Conservation (phyloP, 2,113 vertebrate species). For the Oceanodroma tethys region DNA sequence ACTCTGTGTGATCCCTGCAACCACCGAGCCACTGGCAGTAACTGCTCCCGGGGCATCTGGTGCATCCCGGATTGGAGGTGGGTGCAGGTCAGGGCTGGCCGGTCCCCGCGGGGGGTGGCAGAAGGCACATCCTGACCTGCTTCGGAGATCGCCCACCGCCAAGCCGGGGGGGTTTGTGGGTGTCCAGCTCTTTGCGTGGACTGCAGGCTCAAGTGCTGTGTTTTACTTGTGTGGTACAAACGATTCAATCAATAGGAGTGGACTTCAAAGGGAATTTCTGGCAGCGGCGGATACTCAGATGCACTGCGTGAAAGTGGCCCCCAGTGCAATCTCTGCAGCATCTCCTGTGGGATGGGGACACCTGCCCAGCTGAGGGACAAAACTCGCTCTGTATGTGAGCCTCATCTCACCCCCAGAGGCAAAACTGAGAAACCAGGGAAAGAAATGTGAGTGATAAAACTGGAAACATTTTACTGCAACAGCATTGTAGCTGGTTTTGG, state of each 20-base stretch:
- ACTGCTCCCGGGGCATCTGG: rapidly evolving
- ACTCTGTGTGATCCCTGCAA: neutral
- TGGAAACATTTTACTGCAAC: neutral
- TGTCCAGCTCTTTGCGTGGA: rapidly evolving
- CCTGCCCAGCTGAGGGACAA: neutral
- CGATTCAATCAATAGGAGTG: rapidly evolving
- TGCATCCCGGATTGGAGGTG: neutral
- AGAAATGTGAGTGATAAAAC: neutral
- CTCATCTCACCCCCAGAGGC: neutral
- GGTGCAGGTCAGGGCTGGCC: neutral
- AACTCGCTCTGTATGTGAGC: neutral
- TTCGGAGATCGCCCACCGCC: rapidly evolving
- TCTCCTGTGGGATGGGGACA: neutral
- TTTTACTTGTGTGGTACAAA: neutral
- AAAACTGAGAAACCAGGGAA: neutral
- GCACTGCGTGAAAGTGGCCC: rapidly evolving
- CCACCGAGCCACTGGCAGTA: rapidly evolving
- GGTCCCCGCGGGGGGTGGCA: rapidly evolving
- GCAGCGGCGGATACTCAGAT: rapidly evolving
- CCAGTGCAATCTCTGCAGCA: neutral
- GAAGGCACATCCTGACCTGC: neutral
- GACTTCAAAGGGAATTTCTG: neutral
- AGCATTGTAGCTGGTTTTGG: neutral
- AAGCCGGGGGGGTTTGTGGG: rapidly evolving
- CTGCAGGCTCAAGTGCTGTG: neutral